A percentile compares a stretch with the other conserved stretches of the same genome.
Conservation (phyloP, 2,113 vertebrate genomes). For the Isurus oxyrinchus region DNA sequence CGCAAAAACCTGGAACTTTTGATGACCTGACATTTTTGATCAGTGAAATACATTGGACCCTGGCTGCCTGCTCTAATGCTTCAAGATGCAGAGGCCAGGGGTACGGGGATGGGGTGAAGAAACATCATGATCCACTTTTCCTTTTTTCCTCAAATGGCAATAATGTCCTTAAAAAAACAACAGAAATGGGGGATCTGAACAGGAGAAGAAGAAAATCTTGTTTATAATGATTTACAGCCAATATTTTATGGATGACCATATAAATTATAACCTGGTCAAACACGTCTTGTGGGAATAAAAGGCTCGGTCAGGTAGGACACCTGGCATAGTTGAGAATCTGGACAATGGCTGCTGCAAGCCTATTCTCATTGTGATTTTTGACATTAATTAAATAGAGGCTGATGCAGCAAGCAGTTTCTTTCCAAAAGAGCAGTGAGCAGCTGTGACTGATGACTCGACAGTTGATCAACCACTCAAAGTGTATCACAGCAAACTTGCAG, state of each 20-base stretch:
- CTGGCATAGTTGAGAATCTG: background rate
- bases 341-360: background rate
- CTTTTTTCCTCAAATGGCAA: background rate
- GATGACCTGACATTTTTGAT: background rate
- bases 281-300: background rate
- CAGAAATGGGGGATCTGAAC: background rate
- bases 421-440: background rate
- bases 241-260: background rate
- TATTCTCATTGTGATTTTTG: background rate
- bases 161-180: background rate
- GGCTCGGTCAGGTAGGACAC: background rate
- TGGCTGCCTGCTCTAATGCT: background rate
- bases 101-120: background rate
- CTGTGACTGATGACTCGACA: background rate
- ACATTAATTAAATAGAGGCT: background rate
- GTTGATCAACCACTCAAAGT: background rate
- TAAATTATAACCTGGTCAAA: background rate
- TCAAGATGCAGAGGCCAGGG: background rate
- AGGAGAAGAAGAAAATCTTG: background rate
- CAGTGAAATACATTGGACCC: background rate
- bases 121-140: background rate
- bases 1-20: background rate
- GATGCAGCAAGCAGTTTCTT: background rate
- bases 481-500: background rate
- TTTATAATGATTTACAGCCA: background rate